Evolutionary conservation across 2,888 invertebrate genomes (phyloP).

Genomic region (Andrena chrysosceles): DNA sequence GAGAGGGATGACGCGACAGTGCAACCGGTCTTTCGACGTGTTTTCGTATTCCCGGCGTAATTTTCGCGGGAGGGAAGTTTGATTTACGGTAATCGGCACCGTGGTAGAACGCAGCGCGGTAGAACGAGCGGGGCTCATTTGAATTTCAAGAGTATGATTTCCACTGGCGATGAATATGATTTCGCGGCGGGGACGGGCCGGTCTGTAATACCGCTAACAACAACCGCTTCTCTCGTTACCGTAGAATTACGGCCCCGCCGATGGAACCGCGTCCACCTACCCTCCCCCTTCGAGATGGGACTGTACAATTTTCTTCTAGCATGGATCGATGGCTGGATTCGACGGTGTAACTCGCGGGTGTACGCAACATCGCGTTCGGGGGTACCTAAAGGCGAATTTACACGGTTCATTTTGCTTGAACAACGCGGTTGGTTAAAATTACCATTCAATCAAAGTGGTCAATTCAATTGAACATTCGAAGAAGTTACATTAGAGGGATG

Average conservation of each 20-base stretch:
- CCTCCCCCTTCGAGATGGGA: constrained; percentile 6
- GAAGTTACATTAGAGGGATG: too few species aligned
- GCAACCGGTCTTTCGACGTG: not conserved
- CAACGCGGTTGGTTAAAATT: too few species aligned
- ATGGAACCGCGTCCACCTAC: not conserved
- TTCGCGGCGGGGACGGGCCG: constrained; percentile 20
- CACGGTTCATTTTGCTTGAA: too few species aligned
- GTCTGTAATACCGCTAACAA: constrained; percentile 36
- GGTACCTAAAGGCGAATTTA: too few species aligned
- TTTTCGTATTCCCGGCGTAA: constrained; percentile 8
- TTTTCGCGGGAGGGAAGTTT: constrained; percentile 28
- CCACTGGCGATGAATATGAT: constrained; percentile 50
- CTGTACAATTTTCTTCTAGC: constrained; percentile 25
- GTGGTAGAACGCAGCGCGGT: constrained; percentile 18
- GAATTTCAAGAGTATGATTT: constrained; percentile 48
- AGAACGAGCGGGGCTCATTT: constrained; percentile 38
- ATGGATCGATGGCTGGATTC: constrained; percentile 26
- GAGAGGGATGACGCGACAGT: constrained; percentile 6
- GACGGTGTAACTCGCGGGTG: not conserved
- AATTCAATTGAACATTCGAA: too few species aligned
- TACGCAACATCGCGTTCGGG: too few species aligned
- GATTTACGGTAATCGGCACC: constrained; percentile 48
- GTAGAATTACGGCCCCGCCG: constrained; percentile 34
- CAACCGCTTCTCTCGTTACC: constrained; percentile 46
- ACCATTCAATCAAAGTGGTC: too few species aligned